Base-by-base conservation (phyloP, 1,140 invertebrate species). In the Drosophila quadrilineata region DNA sequence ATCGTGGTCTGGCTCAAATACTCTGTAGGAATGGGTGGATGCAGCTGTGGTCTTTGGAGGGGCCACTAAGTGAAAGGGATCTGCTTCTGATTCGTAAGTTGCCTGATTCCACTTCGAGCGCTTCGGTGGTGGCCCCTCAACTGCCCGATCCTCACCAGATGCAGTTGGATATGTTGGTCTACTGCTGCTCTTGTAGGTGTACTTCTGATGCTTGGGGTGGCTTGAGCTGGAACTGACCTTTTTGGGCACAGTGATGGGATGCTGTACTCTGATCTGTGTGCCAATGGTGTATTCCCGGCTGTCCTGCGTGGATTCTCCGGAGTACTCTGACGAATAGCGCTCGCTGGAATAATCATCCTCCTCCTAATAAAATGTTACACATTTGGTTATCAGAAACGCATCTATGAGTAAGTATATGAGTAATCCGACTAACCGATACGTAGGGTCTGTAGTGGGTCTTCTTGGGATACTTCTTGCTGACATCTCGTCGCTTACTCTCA, bases 201-300 rank as follows among this genome's bases (percentile, higher is more conserved):
- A 85, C 9, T 86, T 75, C 17, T 60, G 60, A 8, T 54, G 68
- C n/a, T 82, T 84, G 3, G 43, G 12, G 19, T 84, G 85, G 1
- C 21, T 24, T 0, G 72, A 69, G 3, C 43, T 56, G 6, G 76
- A 22, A 8, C 48, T 53, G 28, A 43, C 14, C 31, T 88, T 88
- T 21, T 88, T 88, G 14, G 87, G 87, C 12, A 87, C 67, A 1
- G 77, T 85, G 4, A 88, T 88, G 8, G 87, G 87, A 64, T 88
- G 87, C 36, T 88, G 87, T 1, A 88, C 87, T 0, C 87, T 71
- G n/a, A 88, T 88, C 36, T 88, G 87, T 2, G 87, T 88, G 35
- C 87, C 87, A 19, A 88, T 88, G 3, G 87, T 87, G 10, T 87
- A 88, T 36, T 88, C 87, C 4, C 72, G 75, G 28, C 87, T 88